These are phyloP conservation scores for Drosophila pseudoananassae DNA, from an alignment of 1,140 invertebrate genomes.

Conservation along the genomic window DNA sequence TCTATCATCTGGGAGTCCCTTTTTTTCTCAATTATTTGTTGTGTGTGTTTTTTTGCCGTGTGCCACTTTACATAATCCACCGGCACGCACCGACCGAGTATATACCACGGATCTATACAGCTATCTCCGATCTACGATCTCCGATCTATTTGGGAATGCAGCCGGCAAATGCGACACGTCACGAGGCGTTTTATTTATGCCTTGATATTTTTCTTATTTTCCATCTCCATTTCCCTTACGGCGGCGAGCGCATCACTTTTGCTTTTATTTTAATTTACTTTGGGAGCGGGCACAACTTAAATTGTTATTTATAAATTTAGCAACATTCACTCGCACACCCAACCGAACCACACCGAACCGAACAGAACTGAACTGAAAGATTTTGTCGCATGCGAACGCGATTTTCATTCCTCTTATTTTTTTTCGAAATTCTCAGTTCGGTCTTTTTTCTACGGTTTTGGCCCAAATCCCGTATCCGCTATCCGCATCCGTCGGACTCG, in stretches of 20 bases:
- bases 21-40: conserved; percentile 4
- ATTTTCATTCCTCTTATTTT: conserved; percentile 27
- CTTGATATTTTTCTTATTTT: conserved; percentile 61
- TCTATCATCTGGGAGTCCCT: not conserved
- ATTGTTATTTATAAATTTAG: conserved; percentile 80
- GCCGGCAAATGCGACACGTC: conserved; percentile 56
- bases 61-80: conserved; percentile 79
- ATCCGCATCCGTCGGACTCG: conserved; percentile 2
- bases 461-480: conserved; percentile 14
- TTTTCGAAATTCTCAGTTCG: not conserved
- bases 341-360: conserved; percentile 5
- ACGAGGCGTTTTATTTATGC: conserved; percentile 73
- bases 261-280: conserved; percentile 52
- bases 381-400: conserved; percentile 62
- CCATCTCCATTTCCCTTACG: conserved; percentile 42
- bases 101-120: conserved; percentile 24
- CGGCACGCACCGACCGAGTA: conserved; percentile 54
- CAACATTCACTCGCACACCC: conserved; percentile 57
- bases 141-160: conserved; percentile 51
- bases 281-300: conserved; percentile 43
- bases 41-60: conserved; percentile 37
- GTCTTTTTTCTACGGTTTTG: conserved; percentile 21
- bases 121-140: conserved; percentile 19
- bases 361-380: conserved; percentile 14
- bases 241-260: conserved; percentile 26